phyloP scores from a whole-genome alignment of 2,797 vertebrate genomes.

The Hybognathus amarus region DNA sequence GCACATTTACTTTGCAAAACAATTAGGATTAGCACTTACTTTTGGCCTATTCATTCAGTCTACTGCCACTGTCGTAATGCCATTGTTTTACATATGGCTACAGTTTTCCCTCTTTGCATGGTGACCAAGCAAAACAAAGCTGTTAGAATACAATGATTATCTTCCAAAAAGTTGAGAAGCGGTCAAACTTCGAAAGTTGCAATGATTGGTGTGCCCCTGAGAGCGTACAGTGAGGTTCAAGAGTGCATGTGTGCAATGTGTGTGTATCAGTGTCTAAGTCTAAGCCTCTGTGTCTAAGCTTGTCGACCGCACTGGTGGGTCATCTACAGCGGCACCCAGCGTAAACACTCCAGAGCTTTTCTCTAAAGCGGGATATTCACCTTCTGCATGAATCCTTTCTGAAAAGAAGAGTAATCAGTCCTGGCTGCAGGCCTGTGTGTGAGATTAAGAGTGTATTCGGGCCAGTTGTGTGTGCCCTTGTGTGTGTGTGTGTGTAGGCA shows the following conservation, averaged over 20 bases:
- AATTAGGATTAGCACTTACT: slow-evolving; percentile 1
- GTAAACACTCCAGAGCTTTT: slow-evolving; percentile 39
- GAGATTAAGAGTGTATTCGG: slow-evolving; percentile 51
- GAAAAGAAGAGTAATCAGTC: slow-evolving; percentile 55
- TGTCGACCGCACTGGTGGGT: slow-evolving; percentile 34
- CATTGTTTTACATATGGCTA: background rate
- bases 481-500: slow-evolving; percentile 48
- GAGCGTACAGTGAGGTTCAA: slow-evolving; percentile 6
- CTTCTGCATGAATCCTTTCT: slow-evolving; percentile 53
- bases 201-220: background rate
- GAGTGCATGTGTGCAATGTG: slow-evolving; percentile 25
- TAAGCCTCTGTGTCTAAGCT: slow-evolving; percentile 39
- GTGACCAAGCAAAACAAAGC: slow-evolving; percentile 3
- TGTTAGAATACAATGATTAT: background rate
- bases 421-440: slow-evolving; percentile 45
- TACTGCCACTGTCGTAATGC: background rate
- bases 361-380: slow-evolving; percentile 54
- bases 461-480: slow-evolving; percentile 29
- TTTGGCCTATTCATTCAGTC: background rate
- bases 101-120: background rate
- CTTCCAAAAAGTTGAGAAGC: background rate
- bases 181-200: background rate
- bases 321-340: slow-evolving; percentile 25
- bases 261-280: slow-evolving; percentile 37
- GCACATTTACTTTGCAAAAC: background rate